Evolutionary conservation across 1,140 invertebrate species (phyloP), one percentile per base, ranked within the genome.

Genomic region (Rhynchophorus ferrugineus): DNA sequence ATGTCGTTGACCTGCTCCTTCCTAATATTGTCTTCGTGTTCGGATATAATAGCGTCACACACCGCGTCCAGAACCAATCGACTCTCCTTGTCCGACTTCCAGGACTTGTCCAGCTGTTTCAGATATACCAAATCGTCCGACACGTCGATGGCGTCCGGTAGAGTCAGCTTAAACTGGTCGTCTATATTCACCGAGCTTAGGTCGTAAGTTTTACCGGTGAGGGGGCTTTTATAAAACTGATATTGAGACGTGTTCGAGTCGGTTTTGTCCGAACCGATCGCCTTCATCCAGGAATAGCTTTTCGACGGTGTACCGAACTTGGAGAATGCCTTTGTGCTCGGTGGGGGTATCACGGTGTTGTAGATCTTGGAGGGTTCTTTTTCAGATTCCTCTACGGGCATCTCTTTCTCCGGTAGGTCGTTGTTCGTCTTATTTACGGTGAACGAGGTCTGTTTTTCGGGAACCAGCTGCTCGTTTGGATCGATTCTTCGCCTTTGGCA

Each of bases 1-100:
- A n/a, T n/a, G n/a, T n/a, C n/a, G n/a, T n/a, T n/a, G n/a, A n/a
- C n/a, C n/a, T n/a, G n/a, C n/a, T n/a, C n/a, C n/a, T n/a, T n/a
- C n/a, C n/a, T n/a, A n/a, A n/a, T n/a, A n/a, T n/a, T n/a, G n/a
- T n/a, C n/a, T 43, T 45, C 42, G 20, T 54, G 44, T 21, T 54
- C 51, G 37, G 44, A 42, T 13, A 54, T 29, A 3, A 54, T 54
- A 5, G 44, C 51, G 33, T 54, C 44, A 22, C 51, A 54, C 14
- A 54, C 38, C 3, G 51, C 51, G 24, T 54, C 51, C 17, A 54
- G 18, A 2, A 54, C 3, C 8, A 54, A 7, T 16, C 51, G 33
- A 21, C 41, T 24, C 18, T 54, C 51, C 11, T 21, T 17, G 20
- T 38, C 20, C 3, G 51, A 42, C 13, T 42, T 41, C 2, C 11